phyloP scores from a whole-genome alignment of 2,113 vertebrate species.

The Lasiurus borealis region DNA sequence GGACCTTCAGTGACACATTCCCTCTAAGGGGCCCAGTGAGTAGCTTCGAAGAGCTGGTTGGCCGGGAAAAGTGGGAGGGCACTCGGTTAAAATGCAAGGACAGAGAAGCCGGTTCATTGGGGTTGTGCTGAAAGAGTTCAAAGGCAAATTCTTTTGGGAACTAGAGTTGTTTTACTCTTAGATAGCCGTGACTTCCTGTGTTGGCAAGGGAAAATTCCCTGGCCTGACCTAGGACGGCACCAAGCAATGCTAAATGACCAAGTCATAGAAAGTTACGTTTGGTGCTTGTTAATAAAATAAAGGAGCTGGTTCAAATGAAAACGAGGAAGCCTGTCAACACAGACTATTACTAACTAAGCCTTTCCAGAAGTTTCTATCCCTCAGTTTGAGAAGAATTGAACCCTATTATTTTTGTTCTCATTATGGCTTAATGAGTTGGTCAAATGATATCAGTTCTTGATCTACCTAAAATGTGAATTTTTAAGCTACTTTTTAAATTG shows the following conservation, averaged over 20 bases:
- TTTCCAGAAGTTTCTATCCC: neutral
- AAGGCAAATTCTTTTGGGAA: slow-evolving; percentile 68
- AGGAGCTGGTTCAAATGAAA: neutral
- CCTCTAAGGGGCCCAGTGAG: neutral
- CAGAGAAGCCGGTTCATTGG: slow-evolving; percentile 4
- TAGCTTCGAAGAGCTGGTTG: neutral
- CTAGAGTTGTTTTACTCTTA: slow-evolving; percentile 48
- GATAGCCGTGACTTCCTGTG: slow-evolving; percentile 75
- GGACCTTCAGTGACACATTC: neutral
- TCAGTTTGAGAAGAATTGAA: neutral
- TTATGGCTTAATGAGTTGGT: neutral
- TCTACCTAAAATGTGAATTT: slow-evolving; percentile 14
- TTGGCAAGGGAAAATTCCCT: slow-evolving; percentile 58
- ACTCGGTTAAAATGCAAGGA: slow-evolving; percentile 26
- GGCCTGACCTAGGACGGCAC: slow-evolving; percentile 8
- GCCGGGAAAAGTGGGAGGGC: neutral
- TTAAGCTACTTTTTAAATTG: neutral
- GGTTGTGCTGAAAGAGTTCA: slow-evolving; percentile 55
- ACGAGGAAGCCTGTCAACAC: neutral
- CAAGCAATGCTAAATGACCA: slow-evolving; percentile 44
- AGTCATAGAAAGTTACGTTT: slow-evolving; percentile 22
- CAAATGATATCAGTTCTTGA: slow-evolving; percentile 36
- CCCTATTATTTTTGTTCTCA: slow-evolving; percentile 35
- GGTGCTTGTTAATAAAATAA: slow-evolving; percentile 30
- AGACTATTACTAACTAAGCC: neutral